phyloP scores from a whole-genome alignment of 1,140 invertebrate species.

The Drosophila hydei region DNA sequence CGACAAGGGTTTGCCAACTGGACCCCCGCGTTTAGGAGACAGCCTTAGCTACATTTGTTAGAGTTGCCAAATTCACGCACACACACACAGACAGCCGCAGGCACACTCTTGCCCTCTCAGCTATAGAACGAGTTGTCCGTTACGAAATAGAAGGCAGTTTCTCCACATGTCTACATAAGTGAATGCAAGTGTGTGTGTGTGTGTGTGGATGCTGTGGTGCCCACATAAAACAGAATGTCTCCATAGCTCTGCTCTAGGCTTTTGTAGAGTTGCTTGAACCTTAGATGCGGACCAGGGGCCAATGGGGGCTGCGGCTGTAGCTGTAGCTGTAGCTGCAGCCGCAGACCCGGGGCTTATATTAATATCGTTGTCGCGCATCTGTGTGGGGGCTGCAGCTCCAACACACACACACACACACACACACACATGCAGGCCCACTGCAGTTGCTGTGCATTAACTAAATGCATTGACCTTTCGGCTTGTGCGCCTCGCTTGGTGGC shows the following conservation, averaged over 20 bases:
- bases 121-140: constrained; percentile 46
- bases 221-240: constrained; percentile 36
- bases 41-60: background rate
- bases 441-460: constrained; percentile 68
- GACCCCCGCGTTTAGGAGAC: background rate
- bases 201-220: constrained; percentile 46
- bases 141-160: constrained; percentile 63
- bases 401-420: constrained; percentile 32
- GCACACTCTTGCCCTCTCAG: background rate
- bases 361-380: constrained; percentile 53
- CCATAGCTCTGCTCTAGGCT: constrained; percentile 32
- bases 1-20: constrained; percentile 20
- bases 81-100: background rate
- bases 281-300: constrained; percentile 54
- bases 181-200: background rate
- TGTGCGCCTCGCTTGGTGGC: constrained; percentile 63
- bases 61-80: constrained; percentile 1
- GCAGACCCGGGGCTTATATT: constrained; percentile 46
- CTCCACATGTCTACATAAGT: background rate
- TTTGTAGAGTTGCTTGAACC: constrained; percentile 65
- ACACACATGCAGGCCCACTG: constrained; percentile 35
- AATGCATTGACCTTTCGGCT: constrained; percentile 78
- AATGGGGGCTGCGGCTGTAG: constrained; percentile 4
- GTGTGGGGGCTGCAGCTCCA: constrained; percentile 71
- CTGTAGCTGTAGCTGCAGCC: constrained; percentile 23